phyloP scores from a whole-genome alignment of 2,888 invertebrate genomes.

The Sinelater perroti region DNA sequence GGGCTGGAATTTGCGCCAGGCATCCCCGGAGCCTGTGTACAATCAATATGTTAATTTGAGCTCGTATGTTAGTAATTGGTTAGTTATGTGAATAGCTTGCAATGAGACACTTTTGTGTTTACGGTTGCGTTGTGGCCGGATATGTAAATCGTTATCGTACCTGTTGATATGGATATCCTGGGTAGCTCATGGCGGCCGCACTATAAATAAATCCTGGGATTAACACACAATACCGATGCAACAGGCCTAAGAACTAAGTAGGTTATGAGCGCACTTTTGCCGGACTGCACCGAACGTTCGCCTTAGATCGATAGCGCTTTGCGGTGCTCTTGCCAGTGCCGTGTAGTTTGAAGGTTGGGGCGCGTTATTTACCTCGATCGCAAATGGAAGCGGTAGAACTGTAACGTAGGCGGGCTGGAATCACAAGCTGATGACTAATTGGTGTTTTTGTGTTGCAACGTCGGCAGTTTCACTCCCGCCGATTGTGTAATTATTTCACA shows the following conservation, averaged over 20 bases:
- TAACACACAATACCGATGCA: not conserved
- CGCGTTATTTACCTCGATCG: too few relatives aligned
- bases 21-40: conserved; percentile 44
- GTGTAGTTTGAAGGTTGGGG: too few relatives aligned
- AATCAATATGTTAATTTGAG: conserved; percentile 33
- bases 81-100: too few relatives aligned
- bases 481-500: conserved; percentile 12
- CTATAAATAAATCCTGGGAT: not conserved
- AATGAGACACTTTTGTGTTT: too few relatives aligned
- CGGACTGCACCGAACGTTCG: conserved; percentile 1
- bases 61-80: too few relatives aligned
- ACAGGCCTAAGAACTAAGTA: not conserved
- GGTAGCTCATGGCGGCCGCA: conserved; percentile 52
- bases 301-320: too few relatives aligned
- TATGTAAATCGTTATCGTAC: conserved; percentile 44
- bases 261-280: conserved; percentile 5
- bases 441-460: not conserved
- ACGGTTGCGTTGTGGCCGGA: too few relatives aligned
- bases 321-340: too few relatives aligned
- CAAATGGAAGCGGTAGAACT: too few relatives aligned
- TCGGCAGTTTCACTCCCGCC: not conserved
- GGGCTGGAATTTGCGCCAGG: conserved; percentile 35
- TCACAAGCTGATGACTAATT: conserved; percentile 9
- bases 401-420: conserved; percentile 1
- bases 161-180: conserved; percentile 55